Base-by-base conservation (phyloP, 2,888 invertebrate species). In the Stenolophus ochropezus region DNA sequence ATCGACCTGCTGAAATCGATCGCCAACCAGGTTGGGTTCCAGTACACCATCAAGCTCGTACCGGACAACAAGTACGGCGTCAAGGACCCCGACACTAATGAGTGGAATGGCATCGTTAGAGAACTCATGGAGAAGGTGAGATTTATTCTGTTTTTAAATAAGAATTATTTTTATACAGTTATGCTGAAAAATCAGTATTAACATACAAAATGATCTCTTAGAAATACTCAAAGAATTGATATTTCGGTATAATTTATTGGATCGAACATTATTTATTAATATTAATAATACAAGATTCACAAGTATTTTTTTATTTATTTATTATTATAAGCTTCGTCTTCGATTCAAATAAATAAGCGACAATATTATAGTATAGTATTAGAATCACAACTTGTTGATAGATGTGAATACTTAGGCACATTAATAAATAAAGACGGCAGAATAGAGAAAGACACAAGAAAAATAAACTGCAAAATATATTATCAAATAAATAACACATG, bases 1-100 rank as follows among this genome's bases (percentile, higher is more conserved):
- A 96, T 97, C 85, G 97, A 97, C 89, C 90, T 97, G 80, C 91
- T 97, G 47, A 94, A 95, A 84, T 92, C 94, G 85, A 96, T 97
- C 71, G 96, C 97, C 1, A 91, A 92, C 0, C 92, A 96, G 86
- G 96, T 97, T 0, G 97, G 97, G 14, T 97, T 97, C 90, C 95
- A 96, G 86, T 97, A 97, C 89, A 92, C 93, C 51, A 93, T 97
- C 84, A 91, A 95, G 61, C 90, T 97, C 65, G 96, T 97, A 0
- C 96, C 96, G 0, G 97, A 97, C 87, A 93, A 92, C 85, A 96
- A 96, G 94, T 97, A 97, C 86, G 97, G 97, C 0, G 97, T 95
- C 0, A 93, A 94, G 87, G 95, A 97, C 88, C 96, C 96, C 0
- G 94, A 95, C 83, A 96, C 96, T 0, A 96, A 95, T 82, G 93